Evolutionary conservation across 2,888 invertebrate genomes (phyloP).

Genomic region (Chaetogeoica ovagalla): DNA sequence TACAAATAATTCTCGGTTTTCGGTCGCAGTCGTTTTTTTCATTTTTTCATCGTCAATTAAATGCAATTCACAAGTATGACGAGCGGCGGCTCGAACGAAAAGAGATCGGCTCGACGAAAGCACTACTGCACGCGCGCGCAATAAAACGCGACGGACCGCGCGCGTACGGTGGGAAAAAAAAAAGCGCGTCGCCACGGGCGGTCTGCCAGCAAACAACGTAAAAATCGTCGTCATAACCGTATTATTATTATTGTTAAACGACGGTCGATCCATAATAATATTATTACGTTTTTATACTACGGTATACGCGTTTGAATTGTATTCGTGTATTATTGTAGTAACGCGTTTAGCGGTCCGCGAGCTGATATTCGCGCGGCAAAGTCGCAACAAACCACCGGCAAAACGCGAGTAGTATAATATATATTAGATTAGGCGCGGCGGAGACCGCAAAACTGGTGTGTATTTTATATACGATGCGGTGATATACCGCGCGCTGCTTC

Average conservation of each 20-base stretch:
- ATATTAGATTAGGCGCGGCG: slow-evolving; percentile 36
- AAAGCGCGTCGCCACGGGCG: slow-evolving; percentile 29
- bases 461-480: too few species aligned
- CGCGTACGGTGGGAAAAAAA: slow-evolving; percentile 1
- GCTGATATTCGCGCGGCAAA: not conserved
- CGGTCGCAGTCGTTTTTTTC: too few species aligned
- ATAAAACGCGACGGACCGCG: slow-evolving; percentile 26
- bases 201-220: not conserved
- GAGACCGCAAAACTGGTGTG: slow-evolving; percentile 17
- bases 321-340: not conserved
- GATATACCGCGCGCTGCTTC: not conserved
- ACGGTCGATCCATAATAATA: not conserved
- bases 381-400: slow-evolving; percentile 7
- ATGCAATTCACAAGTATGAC: not conserved
- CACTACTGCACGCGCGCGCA: not conserved
- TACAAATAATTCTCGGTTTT: too few species aligned
- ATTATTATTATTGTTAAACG: too few species aligned
- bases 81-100: not conserved
- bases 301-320: too few species aligned
- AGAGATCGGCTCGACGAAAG: not conserved
- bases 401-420: slow-evolving; percentile 15
- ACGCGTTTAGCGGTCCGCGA: slow-evolving; percentile 22
- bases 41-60: too few species aligned
- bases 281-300: too few species aligned
- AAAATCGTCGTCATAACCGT: slow-evolving; percentile 14